Evolutionary conservation across 2,888 invertebrate genomes (phyloP), one percentile per base, ranked within the genome.

Genomic region (Micropterix aruncella): DNA sequence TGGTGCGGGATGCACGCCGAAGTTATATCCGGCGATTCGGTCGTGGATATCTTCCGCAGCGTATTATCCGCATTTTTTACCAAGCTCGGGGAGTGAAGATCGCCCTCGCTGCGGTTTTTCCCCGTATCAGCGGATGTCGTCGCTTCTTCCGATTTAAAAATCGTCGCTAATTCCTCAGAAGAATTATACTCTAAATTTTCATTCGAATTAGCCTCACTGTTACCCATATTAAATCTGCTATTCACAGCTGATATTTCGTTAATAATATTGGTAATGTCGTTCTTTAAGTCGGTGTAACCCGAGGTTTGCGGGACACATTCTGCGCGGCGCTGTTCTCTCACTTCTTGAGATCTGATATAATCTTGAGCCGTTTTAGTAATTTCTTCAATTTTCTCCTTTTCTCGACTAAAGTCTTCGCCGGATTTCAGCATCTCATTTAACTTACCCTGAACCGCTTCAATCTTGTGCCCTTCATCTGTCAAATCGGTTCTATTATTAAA

Each of bases 101-200:
- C 70, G 44, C 60, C 54, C 17, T 50, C 48, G 36, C 47, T 51
- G 49, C 48, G n/a, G n/a, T n/a, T 16, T 41, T 19, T 18, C 15
- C 19, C 18, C 15, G 38, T 9, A 19, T 44, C 38, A 38, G 36
- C 37, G 38, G 17, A 19, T 27, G 44, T 40, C 16, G 45, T 52
- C 53, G 44, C 44, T 16, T 44, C 38, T 41, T 51, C 51, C 39
- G 63, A 60, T 54, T 77, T 75, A 56, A 78, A 78, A 54, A 78
- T 78, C 53, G 75, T 76, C 18, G 78, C 77, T 52, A 78, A 61
- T 56, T 78, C 78, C 55, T 78, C 78, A 41, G 77, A 75, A 9
- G 78, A 78, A 58, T 78, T 78, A 55, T 78, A 78, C 57, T 77
- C 77, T 45, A 76, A 75, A 15, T 70, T 59, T 57, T 70, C 70